Conservation (phyloP, 2,888 invertebrate genomes). For the Vandiemenella viatica region DNA sequence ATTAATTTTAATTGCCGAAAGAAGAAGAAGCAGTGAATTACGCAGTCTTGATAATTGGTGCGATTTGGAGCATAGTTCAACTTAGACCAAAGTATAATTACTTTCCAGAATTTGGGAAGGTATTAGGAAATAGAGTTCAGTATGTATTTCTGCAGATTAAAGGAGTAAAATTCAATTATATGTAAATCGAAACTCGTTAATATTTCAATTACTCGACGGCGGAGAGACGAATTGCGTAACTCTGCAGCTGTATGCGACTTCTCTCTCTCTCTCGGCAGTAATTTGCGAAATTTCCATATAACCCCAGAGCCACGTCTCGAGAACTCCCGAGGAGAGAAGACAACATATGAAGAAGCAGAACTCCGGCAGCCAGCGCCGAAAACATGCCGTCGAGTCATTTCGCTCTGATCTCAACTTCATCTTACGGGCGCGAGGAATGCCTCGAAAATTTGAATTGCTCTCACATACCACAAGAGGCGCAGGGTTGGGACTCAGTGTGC, state of each 20-base stretch:
- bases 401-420: slow-evolving; percentile 14
- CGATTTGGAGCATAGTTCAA: too few relatives aligned
- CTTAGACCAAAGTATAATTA: too few relatives aligned
- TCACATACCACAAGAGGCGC: slow-evolving; percentile 9
- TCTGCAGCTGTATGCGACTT: not conserved
- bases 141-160: too few relatives aligned
- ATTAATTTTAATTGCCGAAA: too few relatives aligned
- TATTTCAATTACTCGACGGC: not conserved
- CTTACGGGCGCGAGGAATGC: slow-evolving; percentile 11
- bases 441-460: slow-evolving; percentile 14
- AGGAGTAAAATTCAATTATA: not conserved
- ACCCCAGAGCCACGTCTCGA: not conserved
- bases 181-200: not conserved
- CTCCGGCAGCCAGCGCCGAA: not conserved
- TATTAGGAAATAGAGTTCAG: not conserved
- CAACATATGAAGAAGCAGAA: not conserved
- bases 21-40: too few relatives aligned
- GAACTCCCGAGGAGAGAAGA: not conserved
- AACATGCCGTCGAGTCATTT: slow-evolving; percentile 7
- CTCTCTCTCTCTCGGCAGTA: not conserved
- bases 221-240: not conserved
- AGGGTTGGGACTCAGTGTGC: too few relatives aligned
- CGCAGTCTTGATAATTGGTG: too few relatives aligned
- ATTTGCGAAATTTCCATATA: not conserved
- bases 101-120: not conserved